Percentiles rank a stretch among this genome's conserved stretches.
Conservation (phyloP, 1,140 invertebrate genomes). For the Kradibia gibbosae region DNA sequence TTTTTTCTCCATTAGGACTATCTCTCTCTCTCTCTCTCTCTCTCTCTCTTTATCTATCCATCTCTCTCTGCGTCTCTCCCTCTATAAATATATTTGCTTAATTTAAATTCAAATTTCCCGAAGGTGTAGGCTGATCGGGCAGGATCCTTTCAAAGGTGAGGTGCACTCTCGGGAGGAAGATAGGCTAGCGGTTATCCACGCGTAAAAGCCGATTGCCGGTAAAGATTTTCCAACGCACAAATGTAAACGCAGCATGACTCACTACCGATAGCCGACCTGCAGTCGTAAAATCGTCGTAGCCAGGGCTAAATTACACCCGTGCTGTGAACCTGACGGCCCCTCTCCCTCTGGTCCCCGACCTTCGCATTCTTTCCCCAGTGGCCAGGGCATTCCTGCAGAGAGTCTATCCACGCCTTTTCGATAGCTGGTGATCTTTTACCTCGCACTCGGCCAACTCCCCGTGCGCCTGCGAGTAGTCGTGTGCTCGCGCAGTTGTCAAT, state of each 20-base stretch:
- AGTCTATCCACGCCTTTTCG: neutral
- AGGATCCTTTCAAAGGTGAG: too few relatives aligned
- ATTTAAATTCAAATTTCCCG: too few relatives aligned
- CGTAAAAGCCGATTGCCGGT: too few relatives aligned
- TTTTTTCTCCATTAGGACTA: too few relatives aligned
- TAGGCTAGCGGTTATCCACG: neutral
- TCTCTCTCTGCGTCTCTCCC: neutral
- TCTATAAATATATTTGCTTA: neutral
- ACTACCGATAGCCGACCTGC: neutral
- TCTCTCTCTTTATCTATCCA: neutral
- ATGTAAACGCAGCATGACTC: neutral
- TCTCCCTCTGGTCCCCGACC: too few relatives aligned
- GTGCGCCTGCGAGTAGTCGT: neutral
- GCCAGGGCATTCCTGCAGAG: too few relatives aligned
- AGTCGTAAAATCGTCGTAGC: conserved; percentile 21
- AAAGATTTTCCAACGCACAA: neutral
- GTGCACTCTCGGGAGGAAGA: too few relatives aligned
- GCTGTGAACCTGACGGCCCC: too few relatives aligned
- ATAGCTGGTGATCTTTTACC: conserved; percentile 33
- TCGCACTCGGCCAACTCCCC: neutral
- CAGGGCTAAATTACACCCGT: conserved; percentile 15
- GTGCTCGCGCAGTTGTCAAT: conserved; percentile 35
- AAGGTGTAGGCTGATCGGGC: too few relatives aligned
- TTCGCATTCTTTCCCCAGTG: neutral
- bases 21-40: too few relatives aligned